Evolutionary conservation across 2,797 vertebrate species (phyloP).

Genomic region (Clangula hyemalis): DNA sequence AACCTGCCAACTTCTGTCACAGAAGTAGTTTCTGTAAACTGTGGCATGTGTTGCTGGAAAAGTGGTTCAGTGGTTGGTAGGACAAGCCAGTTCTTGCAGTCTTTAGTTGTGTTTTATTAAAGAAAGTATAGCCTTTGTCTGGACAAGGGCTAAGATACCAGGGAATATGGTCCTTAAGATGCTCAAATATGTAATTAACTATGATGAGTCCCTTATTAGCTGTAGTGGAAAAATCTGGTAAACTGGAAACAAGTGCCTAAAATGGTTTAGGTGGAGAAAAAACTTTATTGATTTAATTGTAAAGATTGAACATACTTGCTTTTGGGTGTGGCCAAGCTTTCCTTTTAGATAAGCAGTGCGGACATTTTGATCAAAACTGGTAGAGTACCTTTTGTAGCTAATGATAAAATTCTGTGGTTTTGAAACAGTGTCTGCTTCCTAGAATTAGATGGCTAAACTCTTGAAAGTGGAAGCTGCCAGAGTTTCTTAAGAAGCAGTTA

Average conservation of each 20-base stretch:
- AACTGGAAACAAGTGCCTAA: background rate
- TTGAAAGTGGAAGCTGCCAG: slow-evolving; percentile 36
- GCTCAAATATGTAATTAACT: background rate
- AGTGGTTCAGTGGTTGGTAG: background rate
- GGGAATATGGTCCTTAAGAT: background rate
- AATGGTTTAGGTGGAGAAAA: background rate
- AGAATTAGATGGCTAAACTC: background rate
- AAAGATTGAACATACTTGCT: slow-evolving; percentile 27
- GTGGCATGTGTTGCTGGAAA: background rate
- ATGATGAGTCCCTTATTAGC: background rate
- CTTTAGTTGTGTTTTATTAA: background rate
- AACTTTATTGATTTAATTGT: background rate
- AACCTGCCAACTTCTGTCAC: slow-evolving; percentile 8
- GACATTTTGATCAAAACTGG: background rate
- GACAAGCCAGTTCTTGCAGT: background rate
- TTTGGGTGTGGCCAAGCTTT: background rate
- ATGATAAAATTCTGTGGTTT: background rate
- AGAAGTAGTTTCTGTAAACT: slow-evolving; percentile 48
- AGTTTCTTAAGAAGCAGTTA: slow-evolving; percentile 23
- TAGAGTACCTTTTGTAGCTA: background rate
- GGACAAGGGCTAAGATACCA: background rate
- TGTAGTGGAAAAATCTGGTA: background rate
- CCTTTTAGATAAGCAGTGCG: background rate
- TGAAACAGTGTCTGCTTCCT: background rate
- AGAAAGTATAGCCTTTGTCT: background rate